Conservation (phyloP, 2,888 invertebrate species). For the Drosophila anceps region DNA sequence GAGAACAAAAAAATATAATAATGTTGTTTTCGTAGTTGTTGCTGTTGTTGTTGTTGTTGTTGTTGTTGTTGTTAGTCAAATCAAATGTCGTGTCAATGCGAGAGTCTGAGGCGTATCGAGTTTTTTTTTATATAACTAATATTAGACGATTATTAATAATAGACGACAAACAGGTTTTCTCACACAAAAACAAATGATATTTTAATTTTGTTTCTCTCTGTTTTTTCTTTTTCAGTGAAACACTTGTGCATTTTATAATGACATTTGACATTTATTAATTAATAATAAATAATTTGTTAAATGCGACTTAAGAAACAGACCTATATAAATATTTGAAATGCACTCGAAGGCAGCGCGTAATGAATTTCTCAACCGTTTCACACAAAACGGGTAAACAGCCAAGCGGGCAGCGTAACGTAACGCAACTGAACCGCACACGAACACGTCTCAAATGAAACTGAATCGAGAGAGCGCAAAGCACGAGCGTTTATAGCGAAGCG, state of each 20-base stretch:
- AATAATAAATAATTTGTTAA: neutral
- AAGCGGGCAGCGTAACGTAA: conserved; percentile 12
- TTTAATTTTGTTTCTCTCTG: neutral
- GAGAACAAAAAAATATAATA: conserved; percentile 22
- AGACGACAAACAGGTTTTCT: conserved; percentile 52
- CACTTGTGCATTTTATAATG: neutral
- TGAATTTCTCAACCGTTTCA: conserved; percentile 51
- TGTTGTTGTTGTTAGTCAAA: conserved; percentile 17
- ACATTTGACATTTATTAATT: conserved; percentile 5
- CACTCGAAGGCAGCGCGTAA: conserved; percentile 34
- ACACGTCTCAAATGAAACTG: conserved; percentile 47
- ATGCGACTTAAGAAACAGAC: conserved; percentile 23
- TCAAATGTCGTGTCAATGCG: conserved; percentile 43
- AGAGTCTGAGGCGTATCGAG: conserved; percentile 43
- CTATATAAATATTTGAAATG: conserved; percentile 38
- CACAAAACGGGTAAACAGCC: conserved; percentile 10
- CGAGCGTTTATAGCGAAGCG: conserved; percentile 49
- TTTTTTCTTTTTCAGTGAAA: neutral
- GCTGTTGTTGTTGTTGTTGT: conserved; percentile 7
- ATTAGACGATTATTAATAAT: conserved; percentile 39
- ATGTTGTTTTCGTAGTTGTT: conserved; percentile 9
- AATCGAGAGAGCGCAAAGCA: conserved; percentile 18
- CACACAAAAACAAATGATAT: conserved; percentile 25
- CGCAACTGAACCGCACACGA: conserved; percentile 51
- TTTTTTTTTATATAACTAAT: conserved; percentile 39